phyloP scores from a whole-genome alignment of 2,888 invertebrate species.

The Lepidonotus clava region DNA sequence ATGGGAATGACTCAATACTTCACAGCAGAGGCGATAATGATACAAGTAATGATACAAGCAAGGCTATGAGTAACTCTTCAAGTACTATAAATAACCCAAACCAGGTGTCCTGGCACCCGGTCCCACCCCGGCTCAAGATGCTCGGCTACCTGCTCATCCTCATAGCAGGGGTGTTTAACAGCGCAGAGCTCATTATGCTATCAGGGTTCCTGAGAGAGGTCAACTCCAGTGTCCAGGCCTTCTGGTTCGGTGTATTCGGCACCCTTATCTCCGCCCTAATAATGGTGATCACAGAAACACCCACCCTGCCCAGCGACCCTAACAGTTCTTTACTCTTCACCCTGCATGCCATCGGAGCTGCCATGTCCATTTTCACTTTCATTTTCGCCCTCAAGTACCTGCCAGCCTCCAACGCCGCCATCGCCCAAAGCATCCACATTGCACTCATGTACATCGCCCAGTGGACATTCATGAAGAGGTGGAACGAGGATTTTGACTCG shows the following conservation, averaged over 20 bases:
- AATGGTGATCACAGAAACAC: neutral
- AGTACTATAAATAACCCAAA: neutral
- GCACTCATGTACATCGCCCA: constrained; percentile 25
- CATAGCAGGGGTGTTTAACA: constrained; percentile 1
- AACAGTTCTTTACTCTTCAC: neutral
- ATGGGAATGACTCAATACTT: neutral
- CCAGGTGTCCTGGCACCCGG: neutral
- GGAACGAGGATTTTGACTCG: neutral
- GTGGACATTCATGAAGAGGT: neutral
- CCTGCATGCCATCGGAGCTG: neutral
- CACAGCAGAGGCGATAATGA: neutral
- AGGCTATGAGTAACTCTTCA: neutral
- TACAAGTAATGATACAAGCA: neutral
- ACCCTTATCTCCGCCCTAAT: neutral
- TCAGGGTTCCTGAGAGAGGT: neutral
- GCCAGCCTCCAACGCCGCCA: constrained; percentile 29
- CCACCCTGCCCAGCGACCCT: neutral
- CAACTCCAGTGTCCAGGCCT: constrained; percentile 1
- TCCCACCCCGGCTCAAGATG: neutral
- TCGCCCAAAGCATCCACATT: constrained; percentile 29
- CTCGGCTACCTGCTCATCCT: constrained; percentile 9
- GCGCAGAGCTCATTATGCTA: constrained; percentile 3
- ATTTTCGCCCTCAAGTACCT: constrained; percentile 16
- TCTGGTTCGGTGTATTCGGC: constrained; percentile 42
- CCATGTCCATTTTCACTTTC: constrained; percentile 21